These are phyloP conservation scores for Drosophila ironensis DNA, from an alignment of 1,140 invertebrate species.

Conservation along the genomic window DNA sequence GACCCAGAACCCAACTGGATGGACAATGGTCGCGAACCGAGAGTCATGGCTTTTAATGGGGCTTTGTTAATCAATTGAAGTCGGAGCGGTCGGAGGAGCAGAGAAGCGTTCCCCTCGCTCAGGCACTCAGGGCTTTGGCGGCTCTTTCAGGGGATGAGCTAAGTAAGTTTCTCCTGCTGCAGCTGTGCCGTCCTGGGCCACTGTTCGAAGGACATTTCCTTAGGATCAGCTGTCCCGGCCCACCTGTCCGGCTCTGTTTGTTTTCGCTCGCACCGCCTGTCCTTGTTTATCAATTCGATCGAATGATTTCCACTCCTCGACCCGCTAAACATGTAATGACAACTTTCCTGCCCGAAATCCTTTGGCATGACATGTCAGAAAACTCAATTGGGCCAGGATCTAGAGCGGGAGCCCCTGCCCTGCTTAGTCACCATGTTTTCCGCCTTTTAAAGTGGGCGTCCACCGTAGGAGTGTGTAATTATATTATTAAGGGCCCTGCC, in stretches of 20 bases:
- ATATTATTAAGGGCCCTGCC: conserved; percentile 72
- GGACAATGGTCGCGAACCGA: conserved; percentile 51
- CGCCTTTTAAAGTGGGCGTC: conserved; percentile 79
- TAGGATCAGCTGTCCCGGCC: conserved; percentile 6
- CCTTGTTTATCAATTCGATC: conserved; percentile 47
- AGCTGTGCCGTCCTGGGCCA: not conserved
- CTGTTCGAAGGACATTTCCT: conserved; percentile 33
- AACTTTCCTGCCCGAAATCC: conserved; percentile 58
- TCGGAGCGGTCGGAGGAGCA: conserved; percentile 9
- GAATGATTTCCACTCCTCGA: not conserved
- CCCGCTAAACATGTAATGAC: conserved; percentile 68
- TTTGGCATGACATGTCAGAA: conserved; percentile 66
- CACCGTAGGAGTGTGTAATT: conserved; percentile 69
- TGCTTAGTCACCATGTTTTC: conserved; percentile 72
- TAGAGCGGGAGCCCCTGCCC: conserved; percentile 23
- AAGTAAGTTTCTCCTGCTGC: conserved; percentile 7
- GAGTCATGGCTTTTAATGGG: conserved; percentile 75
- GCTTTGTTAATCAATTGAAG: conserved; percentile 62
- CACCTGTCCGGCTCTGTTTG: conserved; percentile 40
- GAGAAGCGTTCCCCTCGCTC: not conserved
- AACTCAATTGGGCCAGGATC: conserved; percentile 53
- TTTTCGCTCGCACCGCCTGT: conserved; percentile 54
- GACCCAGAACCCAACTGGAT: conserved; percentile 20
- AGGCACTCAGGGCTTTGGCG: conserved; percentile 5
- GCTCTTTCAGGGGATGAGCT: not conserved